Evolutionary conservation across 2,797 vertebrate genomes (phyloP).

Genomic region (Leuciscus waleckii): DNA sequence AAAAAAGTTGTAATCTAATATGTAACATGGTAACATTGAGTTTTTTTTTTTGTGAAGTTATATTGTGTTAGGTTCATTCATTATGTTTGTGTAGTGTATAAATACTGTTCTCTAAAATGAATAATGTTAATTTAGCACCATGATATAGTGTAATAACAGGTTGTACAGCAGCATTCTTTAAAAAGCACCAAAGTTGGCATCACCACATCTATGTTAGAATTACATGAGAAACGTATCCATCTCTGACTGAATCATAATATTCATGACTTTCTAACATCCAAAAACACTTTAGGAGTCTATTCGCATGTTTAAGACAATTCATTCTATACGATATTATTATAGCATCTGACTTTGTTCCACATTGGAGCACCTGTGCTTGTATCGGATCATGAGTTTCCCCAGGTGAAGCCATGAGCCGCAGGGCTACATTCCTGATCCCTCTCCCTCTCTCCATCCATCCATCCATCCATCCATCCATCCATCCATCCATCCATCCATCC

Average conservation of each 20-base stretch:
- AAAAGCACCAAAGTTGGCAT: slow-evolving; percentile 58
- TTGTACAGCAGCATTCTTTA: slow-evolving; percentile 54
- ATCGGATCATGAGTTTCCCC: slow-evolving; percentile 3
- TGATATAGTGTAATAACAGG: slow-evolving; percentile 24
- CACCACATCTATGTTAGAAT: slow-evolving; percentile 39
- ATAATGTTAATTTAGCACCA: slow-evolving; percentile 49
- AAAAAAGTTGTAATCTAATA: background rate
- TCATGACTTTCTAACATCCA: background rate
- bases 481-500: too few species aligned
- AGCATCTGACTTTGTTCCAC: background rate
- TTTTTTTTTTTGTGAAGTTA: background rate
- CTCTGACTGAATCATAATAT: background rate
- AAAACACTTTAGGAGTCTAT: slow-evolving; percentile 2
- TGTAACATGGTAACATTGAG: background rate
- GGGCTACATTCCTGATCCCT: slow-evolving; percentile 65
- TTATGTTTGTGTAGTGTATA: background rate
- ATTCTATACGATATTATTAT: slow-evolving; percentile 1
- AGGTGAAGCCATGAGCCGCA: slow-evolving; percentile 13
- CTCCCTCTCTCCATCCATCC: slow-evolving; percentile 7
- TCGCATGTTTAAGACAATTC: background rate
- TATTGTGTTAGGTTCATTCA: background rate
- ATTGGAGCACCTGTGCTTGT: background rate
- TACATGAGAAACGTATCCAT: slow-evolving; percentile 39
- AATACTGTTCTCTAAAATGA: slow-evolving; percentile 19
- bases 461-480: too few species aligned